These are phyloP conservation scores for Galbula dea DNA, from an alignment of 2,113 vertebrate genomes.

Conservation along the genomic window DNA sequence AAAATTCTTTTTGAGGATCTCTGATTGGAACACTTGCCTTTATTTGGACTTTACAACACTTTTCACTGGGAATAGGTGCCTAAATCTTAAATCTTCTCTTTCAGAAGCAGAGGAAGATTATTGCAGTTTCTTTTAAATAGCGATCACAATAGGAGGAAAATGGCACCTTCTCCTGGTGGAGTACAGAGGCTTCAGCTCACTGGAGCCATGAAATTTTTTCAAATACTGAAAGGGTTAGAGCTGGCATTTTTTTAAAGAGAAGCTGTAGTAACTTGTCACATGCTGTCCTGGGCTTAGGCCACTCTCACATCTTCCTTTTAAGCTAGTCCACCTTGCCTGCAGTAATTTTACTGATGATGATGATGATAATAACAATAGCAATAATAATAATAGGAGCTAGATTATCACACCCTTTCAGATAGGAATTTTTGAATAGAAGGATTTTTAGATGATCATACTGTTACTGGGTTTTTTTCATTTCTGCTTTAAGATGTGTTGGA, in stretches of 20 bases:
- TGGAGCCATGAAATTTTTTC: background rate
- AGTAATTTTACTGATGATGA: too few relatives aligned
- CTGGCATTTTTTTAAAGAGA: background rate
- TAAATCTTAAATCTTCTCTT: background rate
- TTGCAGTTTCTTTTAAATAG: background rate
- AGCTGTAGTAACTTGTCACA: background rate
- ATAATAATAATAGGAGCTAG: background rate
- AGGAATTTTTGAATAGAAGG: background rate
- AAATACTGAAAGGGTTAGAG: background rate
- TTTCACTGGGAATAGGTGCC: background rate
- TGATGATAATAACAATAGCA: too few relatives aligned
- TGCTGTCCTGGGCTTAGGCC: background rate
- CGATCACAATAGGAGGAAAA: background rate
- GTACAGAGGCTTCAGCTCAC: background rate
- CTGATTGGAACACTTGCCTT: background rate
- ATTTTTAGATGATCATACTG: background rate
- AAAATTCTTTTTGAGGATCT: background rate
- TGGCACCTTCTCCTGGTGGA: background rate
- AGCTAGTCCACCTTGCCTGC: background rate
- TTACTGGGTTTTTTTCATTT: background rate
- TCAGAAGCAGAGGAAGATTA: background rate
- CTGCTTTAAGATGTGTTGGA: background rate
- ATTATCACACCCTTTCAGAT: background rate
- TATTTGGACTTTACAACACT: background rate
- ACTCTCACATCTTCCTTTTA: background rate